phyloP scores from a whole-genome alignment of 2,797 vertebrate genomes.

The Potorous gilbertii region DNA sequence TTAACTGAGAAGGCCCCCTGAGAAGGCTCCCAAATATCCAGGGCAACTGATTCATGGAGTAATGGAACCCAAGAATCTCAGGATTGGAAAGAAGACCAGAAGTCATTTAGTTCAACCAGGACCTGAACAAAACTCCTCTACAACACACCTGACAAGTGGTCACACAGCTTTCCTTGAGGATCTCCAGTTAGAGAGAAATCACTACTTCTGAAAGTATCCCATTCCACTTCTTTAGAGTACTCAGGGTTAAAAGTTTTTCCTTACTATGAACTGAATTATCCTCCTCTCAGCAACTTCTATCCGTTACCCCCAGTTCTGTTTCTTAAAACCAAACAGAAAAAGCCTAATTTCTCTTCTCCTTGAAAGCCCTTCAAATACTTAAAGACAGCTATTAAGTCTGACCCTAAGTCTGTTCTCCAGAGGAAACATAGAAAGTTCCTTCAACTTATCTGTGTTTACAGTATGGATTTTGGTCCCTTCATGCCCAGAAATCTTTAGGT shows the following conservation, averaged over 20 bases:
- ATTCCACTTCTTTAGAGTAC: neutral
- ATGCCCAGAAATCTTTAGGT: neutral
- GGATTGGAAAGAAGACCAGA: neutral
- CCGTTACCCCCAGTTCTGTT: neutral
- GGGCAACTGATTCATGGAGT: neutral
- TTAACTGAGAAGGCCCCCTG: neutral
- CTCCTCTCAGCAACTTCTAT: neutral
- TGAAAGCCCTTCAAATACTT: neutral
- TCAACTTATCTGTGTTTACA: neutral
- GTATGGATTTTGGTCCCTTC: neutral
- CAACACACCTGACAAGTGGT: neutral
- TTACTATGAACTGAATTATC: neutral
- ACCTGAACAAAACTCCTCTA: neutral
- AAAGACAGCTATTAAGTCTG: neutral
- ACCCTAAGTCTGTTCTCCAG: neutral
- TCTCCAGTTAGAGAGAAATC: neutral
- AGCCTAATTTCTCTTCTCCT: neutral
- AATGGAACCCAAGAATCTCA: neutral
- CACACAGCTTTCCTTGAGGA: neutral
- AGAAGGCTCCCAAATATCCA: neutral
- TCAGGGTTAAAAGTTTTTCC: neutral
- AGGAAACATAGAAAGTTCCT: neutral
- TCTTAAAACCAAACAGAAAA: neutral
- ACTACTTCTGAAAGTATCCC: neutral
- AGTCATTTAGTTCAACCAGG: neutral